Evolutionary conservation across 2,113 vertebrate species (phyloP), one percentile per base, ranked within the genome.

Genomic region (Spilogale gracilis): DNA sequence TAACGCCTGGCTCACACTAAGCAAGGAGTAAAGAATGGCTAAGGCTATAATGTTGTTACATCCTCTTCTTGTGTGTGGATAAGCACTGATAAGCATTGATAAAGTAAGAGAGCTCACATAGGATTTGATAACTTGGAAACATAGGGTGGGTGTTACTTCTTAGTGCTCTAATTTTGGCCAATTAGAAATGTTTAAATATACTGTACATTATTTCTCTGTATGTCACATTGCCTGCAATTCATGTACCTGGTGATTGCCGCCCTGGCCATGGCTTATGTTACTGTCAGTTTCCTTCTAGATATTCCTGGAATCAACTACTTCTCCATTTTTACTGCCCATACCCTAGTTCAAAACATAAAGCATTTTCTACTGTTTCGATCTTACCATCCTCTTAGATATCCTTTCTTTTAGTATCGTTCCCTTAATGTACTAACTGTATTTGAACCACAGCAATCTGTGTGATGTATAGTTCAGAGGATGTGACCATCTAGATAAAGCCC

Each of bases 341-440:
- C 32, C 17, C 25, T 82, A 63, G 27, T 79, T 83, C 1, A 89
- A 61, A 96, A 45, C 3, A 6, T 78, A 17, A 81, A 81, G 54
- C 5, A 21, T 74, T 84, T 95, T 89, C 71, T 9, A 69, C 20
- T 85, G 63, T 14, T 76, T 81, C 5, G 16, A 74, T 32, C 60
- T 86, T 6, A 32, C 9, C 8, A 45, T 89, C n/a, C 21, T 85
- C 2, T 48, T 78, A 27, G 21, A 18, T 48, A 13, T 32, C 45
- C 43, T 83, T 93, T 93, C 32, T 84, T 88, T 58, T 67, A 94
- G 32, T 65, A 65, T 89, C 4, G 13, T 23, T 45, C 4, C 6
- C 8, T 83, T 84, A 48, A 73, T 95, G 18, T 92, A n/a, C 76
- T 89, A 90, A 8, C 45, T 94, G 4, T 58, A 65, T 79, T 91